A percentile compares a stretch with the other conserved stretches of the same genome.
Evolutionary conservation across 2,113 vertebrate species (phyloP).

Genomic region (Anguilla rostrata): DNA sequence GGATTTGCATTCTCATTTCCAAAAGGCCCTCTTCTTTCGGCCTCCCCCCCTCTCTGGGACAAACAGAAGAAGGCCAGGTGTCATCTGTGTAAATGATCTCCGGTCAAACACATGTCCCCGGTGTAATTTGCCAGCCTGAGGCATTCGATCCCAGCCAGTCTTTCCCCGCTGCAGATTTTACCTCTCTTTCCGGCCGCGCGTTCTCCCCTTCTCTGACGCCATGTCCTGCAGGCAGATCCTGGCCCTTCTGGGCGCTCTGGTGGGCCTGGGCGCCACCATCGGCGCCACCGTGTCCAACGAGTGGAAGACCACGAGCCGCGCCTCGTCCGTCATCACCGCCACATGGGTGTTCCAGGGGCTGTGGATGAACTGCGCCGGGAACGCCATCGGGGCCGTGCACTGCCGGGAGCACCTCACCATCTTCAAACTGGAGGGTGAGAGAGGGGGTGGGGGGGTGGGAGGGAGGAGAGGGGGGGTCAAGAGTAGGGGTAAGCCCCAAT

Average conservation of each 20-base stretch:
- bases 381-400: conserved; percentile 86
- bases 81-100: conserved; percentile 63
- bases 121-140: conserved; percentile 57
- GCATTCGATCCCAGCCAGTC: conserved; percentile 37
- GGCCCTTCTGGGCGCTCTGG: conserved; percentile 78
- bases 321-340: conserved; percentile 89
- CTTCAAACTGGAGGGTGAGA: conserved; percentile 80
- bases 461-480: not conserved
- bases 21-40: not conserved
- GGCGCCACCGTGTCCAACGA: conserved; percentile 85
- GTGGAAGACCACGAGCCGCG: conserved; percentile 88
- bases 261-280: conserved; percentile 82
- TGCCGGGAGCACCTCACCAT: conserved; percentile 85
- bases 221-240: conserved; percentile 85
- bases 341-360: conserved; percentile 94
- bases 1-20: conserved; percentile 37
- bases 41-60: conserved; percentile 33
- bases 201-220: not conserved
- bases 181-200: not conserved
- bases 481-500: no score
- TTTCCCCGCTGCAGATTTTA: conserved; percentile 17
- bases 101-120: conserved; percentile 60
- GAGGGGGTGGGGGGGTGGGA: not conserved
- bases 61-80: conserved; percentile 38
- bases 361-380: conserved; percentile 93